Conservation (phyloP, 1,140 invertebrate genomes). For the Aphelinus certus region DNA sequence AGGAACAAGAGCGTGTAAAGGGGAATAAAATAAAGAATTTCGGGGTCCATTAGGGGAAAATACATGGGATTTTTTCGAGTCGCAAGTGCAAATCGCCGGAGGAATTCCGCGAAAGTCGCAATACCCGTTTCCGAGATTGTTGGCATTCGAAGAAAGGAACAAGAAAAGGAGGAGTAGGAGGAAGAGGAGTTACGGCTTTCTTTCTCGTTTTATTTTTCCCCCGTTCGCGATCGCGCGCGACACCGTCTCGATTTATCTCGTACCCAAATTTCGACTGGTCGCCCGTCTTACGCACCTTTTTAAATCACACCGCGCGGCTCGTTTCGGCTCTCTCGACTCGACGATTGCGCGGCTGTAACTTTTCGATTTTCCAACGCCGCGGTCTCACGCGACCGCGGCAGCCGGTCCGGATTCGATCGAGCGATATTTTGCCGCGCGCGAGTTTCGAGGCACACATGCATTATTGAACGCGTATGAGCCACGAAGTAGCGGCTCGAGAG, state of each 20-base stretch:
- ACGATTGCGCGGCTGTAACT: not conserved
- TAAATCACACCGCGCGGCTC: too few relatives aligned
- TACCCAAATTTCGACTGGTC: not conserved
- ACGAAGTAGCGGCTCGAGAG: too few relatives aligned
- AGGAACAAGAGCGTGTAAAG: not conserved
- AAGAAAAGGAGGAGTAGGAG: not conserved
- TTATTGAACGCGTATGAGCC: too few relatives aligned
- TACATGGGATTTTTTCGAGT: conserved; percentile 17
- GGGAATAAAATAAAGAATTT: not conserved
- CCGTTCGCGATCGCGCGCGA: too few relatives aligned
- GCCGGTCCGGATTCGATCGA: too few relatives aligned
- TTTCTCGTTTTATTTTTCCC: too few relatives aligned
- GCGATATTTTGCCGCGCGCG: too few relatives aligned
- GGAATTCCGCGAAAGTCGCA: conserved; percentile 15
- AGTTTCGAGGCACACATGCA: too few relatives aligned
- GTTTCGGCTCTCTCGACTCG: too few relatives aligned
- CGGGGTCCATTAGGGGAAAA: conserved; percentile 27
- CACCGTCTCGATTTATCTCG: not conserved
- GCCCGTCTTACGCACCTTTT: not conserved
- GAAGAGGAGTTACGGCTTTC: not conserved
- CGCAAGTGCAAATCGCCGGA: conserved; percentile 12
- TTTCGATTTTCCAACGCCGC: too few relatives aligned
- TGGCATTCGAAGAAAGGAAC: conserved; percentile 20
- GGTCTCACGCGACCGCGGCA: too few relatives aligned
- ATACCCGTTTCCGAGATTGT: not conserved